These are phyloP conservation scores for Caranx melampygus DNA, from an alignment of 2,113 vertebrate species.

Conservation along the genomic window DNA sequence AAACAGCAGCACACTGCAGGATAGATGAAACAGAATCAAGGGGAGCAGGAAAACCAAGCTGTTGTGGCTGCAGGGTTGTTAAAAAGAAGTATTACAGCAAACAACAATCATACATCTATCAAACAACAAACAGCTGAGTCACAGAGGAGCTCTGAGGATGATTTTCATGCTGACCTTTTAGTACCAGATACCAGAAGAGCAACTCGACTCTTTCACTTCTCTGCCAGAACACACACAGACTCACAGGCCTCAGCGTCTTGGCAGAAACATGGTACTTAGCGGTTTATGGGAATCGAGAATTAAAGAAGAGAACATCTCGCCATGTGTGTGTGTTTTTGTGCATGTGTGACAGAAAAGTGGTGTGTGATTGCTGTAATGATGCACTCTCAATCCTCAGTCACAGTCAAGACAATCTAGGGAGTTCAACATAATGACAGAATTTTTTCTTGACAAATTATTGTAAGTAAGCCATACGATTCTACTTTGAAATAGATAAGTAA, in stretches of 20 bases:
- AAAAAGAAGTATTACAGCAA: constrained; percentile 20
- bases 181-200: constrained; percentile 45
- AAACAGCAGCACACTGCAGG: constrained; percentile 18
- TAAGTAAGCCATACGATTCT: constrained; percentile 54
- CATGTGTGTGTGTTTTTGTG: constrained; percentile 25
- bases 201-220: constrained; percentile 38
- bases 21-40: not conserved
- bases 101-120: constrained; percentile 20
- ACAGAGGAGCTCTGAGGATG: constrained; percentile 19
- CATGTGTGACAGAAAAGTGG: constrained; percentile 27
- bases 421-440: constrained; percentile 44
- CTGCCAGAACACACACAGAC: constrained; percentile 59
- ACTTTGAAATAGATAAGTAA: constrained; percentile 31
- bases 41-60: not conserved
- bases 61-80: not conserved
- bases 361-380: constrained; percentile 25
- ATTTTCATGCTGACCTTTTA: constrained; percentile 62
- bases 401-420: constrained; percentile 50
- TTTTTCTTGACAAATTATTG: constrained; percentile 41
- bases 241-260: constrained; percentile 41
- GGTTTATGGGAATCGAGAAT: constrained; percentile 50
- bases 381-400: constrained; percentile 49
- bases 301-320: constrained; percentile 44
- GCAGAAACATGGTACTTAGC: constrained; percentile 45
- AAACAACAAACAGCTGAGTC: constrained; percentile 57